These are phyloP conservation scores for Gorsachius magnificus DNA, from an alignment of 2,797 vertebrate species.

Conservation along the genomic window DNA sequence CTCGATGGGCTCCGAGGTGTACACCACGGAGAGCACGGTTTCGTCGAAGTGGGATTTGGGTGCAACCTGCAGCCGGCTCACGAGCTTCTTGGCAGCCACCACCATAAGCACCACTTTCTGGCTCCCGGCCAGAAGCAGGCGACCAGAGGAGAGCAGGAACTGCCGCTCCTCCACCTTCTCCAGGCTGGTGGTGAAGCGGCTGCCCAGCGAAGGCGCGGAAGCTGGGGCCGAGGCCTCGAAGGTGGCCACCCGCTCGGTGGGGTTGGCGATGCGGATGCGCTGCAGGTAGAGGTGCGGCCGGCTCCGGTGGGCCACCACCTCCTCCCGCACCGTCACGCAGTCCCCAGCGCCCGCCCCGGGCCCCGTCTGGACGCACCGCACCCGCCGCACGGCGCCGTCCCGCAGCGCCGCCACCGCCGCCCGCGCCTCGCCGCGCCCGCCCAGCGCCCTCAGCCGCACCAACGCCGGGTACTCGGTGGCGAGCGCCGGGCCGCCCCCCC, in stretches of 20 bases:
- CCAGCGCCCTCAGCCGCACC: conserved; percentile 77
- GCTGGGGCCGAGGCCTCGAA: conserved; percentile 76
- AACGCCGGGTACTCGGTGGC: conserved; percentile 82
- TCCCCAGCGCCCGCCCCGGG: conserved; percentile 61
- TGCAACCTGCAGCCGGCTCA: conserved; percentile 82
- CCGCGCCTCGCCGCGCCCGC: conserved; percentile 74
- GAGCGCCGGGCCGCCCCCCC: conserved; percentile 82
- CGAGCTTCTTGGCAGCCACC: conserved; percentile 85
- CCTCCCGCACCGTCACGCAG: conserved; percentile 88
- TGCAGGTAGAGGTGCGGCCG: conserved; percentile 88
- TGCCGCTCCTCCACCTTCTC: conserved; percentile 89
- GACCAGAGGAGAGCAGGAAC: conserved; percentile 85
- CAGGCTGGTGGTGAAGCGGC: conserved; percentile 79
- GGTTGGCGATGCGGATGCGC: conserved; percentile 87
- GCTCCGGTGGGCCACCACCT: conserved; percentile 90
- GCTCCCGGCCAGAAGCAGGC: conserved; percentile 77
- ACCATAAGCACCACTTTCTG: conserved; percentile 82
- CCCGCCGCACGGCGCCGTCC: conserved; percentile 85
- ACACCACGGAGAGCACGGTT: conserved; percentile 86
- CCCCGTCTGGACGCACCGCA: conserved; percentile 80
- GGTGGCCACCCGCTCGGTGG: conserved; percentile 78
- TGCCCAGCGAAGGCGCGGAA: conserved; percentile 53
- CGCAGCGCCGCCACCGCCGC: conserved; percentile 82
- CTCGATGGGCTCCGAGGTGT: conserved; percentile 83
- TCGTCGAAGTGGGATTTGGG: conserved; percentile 86